A percentile compares a stretch with the other conserved stretches of the same genome.
Conservation (phyloP, 2,113 vertebrate species). For the Asarcornis scutulata region DNA sequence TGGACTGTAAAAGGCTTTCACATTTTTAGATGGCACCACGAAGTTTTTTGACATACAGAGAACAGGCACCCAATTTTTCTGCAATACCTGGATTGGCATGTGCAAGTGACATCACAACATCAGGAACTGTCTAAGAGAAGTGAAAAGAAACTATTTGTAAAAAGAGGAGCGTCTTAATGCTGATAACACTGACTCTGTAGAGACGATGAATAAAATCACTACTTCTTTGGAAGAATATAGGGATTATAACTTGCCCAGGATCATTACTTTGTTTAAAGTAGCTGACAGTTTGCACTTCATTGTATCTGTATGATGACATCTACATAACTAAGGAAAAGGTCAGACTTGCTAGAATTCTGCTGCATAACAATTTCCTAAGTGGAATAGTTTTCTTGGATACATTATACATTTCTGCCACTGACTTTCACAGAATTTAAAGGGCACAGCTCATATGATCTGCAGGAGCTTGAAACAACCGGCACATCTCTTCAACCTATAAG, state of each 20-base stretch:
- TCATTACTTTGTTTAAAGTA: not conserved
- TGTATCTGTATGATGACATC: not conserved
- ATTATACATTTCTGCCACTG: slow-evolving; percentile 3
- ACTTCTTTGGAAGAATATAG: not conserved
- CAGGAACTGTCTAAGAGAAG: not conserved
- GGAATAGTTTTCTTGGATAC: slow-evolving; percentile 11
- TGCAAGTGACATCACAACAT: not conserved
- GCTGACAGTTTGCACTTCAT: not conserved
- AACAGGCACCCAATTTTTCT: not conserved
- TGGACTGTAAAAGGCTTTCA: not conserved
- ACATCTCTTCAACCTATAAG: not conserved
- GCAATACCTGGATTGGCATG: not conserved
- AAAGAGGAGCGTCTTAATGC: not conserved
- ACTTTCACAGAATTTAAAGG: slow-evolving; percentile 32
- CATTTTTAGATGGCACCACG: not conserved
- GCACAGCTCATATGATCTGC: not conserved
- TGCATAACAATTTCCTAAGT: slow-evolving; percentile 1
- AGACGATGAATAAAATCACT: not conserved
- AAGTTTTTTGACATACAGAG: not conserved
- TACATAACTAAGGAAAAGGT: slow-evolving; percentile 37
- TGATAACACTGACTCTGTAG: not conserved
- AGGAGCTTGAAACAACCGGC: not conserved
- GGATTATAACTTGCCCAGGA: not conserved
- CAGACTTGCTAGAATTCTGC: not conserved
- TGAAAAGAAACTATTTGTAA: not conserved